Evolutionary conservation across 2,888 invertebrate species (phyloP).

Genomic region (Podotricha telesiphe): DNA sequence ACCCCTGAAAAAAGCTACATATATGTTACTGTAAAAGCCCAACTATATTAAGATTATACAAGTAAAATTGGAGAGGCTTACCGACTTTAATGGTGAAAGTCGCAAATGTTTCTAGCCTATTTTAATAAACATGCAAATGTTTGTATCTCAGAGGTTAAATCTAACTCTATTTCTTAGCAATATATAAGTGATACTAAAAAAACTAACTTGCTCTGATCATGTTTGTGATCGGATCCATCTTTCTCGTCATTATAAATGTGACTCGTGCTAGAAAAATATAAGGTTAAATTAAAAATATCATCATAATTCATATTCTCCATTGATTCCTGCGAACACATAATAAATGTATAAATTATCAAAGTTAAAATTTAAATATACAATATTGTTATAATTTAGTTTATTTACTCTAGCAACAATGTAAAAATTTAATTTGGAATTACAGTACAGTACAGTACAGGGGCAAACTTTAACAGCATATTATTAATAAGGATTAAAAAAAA

Average conservation of each 20-base stretch:
- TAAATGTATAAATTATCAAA: neutral
- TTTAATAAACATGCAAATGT: too few species aligned
- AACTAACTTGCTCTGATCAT: slow-evolving; percentile 82
- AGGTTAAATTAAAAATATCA: slow-evolving; percentile 41
- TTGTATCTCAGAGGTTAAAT: too few species aligned
- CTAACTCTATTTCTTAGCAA: too few species aligned
- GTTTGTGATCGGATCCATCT: slow-evolving; percentile 80
- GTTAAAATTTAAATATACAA: neutral
- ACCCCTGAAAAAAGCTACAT: too few species aligned
- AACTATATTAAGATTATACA: too few species aligned
- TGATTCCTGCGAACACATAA: slow-evolving; percentile 43
- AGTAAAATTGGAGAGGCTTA: too few species aligned
- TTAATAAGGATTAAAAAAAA: slow-evolving; percentile 5
- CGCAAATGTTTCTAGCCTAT: too few species aligned
- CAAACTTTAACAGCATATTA: too few species aligned
- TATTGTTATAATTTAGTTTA: neutral
- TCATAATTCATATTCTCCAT: slow-evolving; percentile 13
- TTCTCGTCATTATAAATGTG: slow-evolving; percentile 78
- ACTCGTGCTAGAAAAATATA: slow-evolving; percentile 69
- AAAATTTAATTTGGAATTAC: slow-evolving; percentile 41
- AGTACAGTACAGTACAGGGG: slow-evolving; percentile 63
- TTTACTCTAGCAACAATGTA: slow-evolving; percentile 57
- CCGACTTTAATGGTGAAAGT: too few species aligned
- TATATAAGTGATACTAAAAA: too few species aligned
- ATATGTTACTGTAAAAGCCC: too few species aligned